These are phyloP conservation scores for Bombus difficillimus DNA, from an alignment of 1,140 invertebrate genomes.

Conservation along the genomic window DNA sequence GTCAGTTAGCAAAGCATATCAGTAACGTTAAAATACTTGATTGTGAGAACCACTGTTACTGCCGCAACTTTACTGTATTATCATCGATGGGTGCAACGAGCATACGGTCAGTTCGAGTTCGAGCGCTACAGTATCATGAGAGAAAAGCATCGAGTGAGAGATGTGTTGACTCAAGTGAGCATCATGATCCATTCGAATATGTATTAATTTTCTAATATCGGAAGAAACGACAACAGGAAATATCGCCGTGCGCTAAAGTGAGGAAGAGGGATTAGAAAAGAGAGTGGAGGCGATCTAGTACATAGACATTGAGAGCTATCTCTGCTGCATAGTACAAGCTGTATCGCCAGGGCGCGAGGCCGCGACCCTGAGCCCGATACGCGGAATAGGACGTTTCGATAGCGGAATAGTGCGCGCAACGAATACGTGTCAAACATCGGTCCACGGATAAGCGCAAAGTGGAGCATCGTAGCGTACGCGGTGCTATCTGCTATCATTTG, in stretches of 20 bases:
- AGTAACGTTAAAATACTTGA: neutral
- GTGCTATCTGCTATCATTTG: slow-evolving; percentile 35
- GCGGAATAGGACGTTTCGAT: slow-evolving; percentile 29
- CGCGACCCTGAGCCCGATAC: slow-evolving; percentile 73
- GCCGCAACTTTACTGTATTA: slow-evolving; percentile 1
- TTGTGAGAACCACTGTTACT: neutral
- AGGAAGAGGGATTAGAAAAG: neutral
- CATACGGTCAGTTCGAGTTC: neutral
- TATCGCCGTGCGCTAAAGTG: neutral
- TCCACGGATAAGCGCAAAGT: slow-evolving; percentile 44
- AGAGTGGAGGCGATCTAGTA: neutral
- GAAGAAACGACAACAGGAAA: neutral
- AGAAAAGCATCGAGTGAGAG: neutral
- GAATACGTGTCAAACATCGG: slow-evolving; percentile 43
- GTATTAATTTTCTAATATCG: slow-evolving; percentile 12
- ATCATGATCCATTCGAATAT: neutral
- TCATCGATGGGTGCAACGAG: slow-evolving; percentile 1
- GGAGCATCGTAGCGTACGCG: slow-evolving; percentile 24
- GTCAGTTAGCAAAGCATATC: neutral
- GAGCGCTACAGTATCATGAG: neutral
- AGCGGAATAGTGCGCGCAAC: slow-evolving; percentile 34
- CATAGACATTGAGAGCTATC: slow-evolving; percentile 2
- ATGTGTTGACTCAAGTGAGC: neutral
- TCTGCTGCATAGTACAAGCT: slow-evolving; percentile 16
- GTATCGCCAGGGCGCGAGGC: slow-evolving; percentile 65